Evolutionary conservation across 1,140 invertebrate species (phyloP), one percentile per base, ranked within the genome.

Genomic region (Trichomalopsis sarcophagae): DNA sequence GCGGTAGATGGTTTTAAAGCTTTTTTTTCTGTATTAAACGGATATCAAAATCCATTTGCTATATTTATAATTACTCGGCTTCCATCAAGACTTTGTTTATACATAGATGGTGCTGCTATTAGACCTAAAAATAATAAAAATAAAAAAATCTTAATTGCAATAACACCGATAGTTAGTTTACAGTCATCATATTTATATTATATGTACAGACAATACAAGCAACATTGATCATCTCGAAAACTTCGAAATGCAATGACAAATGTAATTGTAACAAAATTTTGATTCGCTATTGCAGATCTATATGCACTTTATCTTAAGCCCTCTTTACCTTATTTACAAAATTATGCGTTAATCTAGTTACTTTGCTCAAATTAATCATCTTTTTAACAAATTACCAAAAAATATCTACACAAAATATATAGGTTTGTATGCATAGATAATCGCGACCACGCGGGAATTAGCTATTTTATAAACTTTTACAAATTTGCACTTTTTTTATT

Each of bases 321-420:
- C 36, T 81, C 76, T 84, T 69, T 33, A 81, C 85, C 75, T 85
- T 79, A 86, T 81, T 84, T 76, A 86, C 76, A 83, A 87, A 87
- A 82, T 75, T 82, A 84, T 83, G 71, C 81, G 74, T 85, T 86
- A 78, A 27, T 69, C 23, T 10, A 11, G 27, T 36, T 81, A 68
- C 21, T 27, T 44, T 71, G 40, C 68, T 17, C 36, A 40, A 40
- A 40, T 84, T 84, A 79, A 86, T 87, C 74, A 83, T 79, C 86
- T 79, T 87, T 82, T 87, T 89, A 91, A 90, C 88, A 89, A 90
- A 84, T 89, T 91, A 90, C 89, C 87, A 91, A 89, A 91, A 91
- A 91, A 91, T 91, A 91, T 91, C 90, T 91, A 91, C 88, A 90
- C 87, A 88, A 89, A 90, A 90, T 90, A 88, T 89, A 88, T 87